Percentiles rank a stretch among this genome's conserved stretches.
These are phyloP conservation scores for Sminthurinus aureus DNA, from an alignment of 2,888 invertebrate genomes.

Conservation along the genomic window DNA sequence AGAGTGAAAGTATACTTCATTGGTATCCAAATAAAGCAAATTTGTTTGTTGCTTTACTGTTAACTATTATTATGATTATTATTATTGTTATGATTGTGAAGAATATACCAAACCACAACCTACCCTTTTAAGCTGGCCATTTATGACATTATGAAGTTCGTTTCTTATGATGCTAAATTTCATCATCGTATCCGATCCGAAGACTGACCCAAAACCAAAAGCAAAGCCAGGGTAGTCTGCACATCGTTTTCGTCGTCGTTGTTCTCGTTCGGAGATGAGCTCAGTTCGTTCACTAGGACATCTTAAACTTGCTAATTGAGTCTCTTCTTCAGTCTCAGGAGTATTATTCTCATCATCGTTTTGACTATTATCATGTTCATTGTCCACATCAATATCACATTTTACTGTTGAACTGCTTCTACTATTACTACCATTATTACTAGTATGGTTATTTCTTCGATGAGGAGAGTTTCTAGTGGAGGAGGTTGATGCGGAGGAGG, in stretches of 20 bases:
- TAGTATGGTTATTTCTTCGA: constrained; percentile 36
- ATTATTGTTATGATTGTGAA: constrained; percentile 3
- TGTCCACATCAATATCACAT: constrained; percentile 50
- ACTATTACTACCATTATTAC: constrained; percentile 30
- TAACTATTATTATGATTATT: neutral
- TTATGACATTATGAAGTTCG: constrained; percentile 97
- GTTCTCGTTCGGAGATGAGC: constrained; percentile 84
- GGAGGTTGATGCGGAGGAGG: neutral
- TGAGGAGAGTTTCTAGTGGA: constrained; percentile 6
- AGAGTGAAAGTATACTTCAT: too few relatives aligned
- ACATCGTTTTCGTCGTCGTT: constrained; percentile 75
- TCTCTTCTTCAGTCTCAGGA: constrained; percentile 68
- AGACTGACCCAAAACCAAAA: constrained; percentile 84
- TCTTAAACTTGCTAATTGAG: constrained; percentile 76
- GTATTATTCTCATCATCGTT: neutral
- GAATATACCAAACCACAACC: neutral
- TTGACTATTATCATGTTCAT: constrained; percentile 39
- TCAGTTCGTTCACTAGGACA: constrained; percentile 91
- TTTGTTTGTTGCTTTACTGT: too few relatives aligned
- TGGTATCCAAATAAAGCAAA: too few relatives aligned
- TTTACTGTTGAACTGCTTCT: constrained; percentile 38
- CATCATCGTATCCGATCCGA: constrained; percentile 97
- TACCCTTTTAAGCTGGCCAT: constrained; percentile 96
- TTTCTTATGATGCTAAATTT: constrained; percentile 96
- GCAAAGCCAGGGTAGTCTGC: constrained; percentile 92